phyloP scores from a whole-genome alignment of 2,113 vertebrate species.

The Syngnathus scovelli region DNA sequence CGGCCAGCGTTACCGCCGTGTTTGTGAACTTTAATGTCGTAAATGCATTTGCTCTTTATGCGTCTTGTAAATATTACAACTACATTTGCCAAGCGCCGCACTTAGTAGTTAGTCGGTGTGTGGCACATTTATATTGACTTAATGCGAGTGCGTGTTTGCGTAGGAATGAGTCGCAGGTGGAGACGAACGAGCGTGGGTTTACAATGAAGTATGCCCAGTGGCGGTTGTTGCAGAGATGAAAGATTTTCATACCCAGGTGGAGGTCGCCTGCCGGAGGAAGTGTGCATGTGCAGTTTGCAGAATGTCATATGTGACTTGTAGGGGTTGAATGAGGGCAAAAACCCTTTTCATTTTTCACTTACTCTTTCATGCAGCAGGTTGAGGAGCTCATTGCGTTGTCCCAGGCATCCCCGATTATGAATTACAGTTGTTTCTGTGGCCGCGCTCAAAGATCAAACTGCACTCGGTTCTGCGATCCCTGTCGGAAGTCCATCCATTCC shows the following conservation, averaged over 20 bases:
- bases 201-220: slow-evolving; percentile 28
- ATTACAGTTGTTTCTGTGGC: no score
- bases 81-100: slow-evolving; percentile 24
- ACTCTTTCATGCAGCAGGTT: slow-evolving; percentile 30
- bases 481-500: no score
- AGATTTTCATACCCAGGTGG: slow-evolving; percentile 44
- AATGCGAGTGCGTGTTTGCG: slow-evolving; percentile 1
- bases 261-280: slow-evolving; percentile 14
- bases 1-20: slow-evolving; percentile 7
- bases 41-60: slow-evolving; percentile 32
- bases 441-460: no score
- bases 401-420: not conserved
- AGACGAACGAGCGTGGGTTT: slow-evolving; percentile 19
- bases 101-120: slow-evolving; percentile 14
- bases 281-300: slow-evolving; percentile 21
- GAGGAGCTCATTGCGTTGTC: not conserved
- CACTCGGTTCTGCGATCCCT: no score
- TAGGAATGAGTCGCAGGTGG: slow-evolving; percentile 41
- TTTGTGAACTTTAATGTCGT: slow-evolving; percentile 22
- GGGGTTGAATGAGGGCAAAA: slow-evolving; percentile 28
- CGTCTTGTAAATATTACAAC: slow-evolving; percentile 26
- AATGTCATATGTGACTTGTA: slow-evolving; percentile 18
- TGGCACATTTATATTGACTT: slow-evolving; percentile 12
- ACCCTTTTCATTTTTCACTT: slow-evolving; percentile 16
- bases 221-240: slow-evolving; percentile 35